Conservation (phyloP, 2,888 invertebrate species). For the Thera obeliscata region DNA sequence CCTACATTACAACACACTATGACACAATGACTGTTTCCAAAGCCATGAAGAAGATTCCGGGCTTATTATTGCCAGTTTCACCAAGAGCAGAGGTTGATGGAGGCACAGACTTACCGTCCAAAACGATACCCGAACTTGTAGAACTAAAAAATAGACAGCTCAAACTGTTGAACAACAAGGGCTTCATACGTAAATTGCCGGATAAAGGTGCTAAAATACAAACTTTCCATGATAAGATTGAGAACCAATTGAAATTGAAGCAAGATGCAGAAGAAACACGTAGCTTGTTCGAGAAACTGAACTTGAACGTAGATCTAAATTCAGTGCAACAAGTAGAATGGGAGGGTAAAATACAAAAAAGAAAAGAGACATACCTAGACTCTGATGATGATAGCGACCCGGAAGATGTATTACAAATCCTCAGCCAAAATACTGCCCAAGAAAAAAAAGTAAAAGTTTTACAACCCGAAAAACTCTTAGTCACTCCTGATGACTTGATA, state of each 20-base stretch:
- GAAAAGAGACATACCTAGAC: conserved; percentile 67
- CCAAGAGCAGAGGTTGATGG: conserved; percentile 82
- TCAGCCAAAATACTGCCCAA: conserved; percentile 80
- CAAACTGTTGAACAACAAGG: conserved; percentile 81
- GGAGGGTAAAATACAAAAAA: conserved; percentile 75
- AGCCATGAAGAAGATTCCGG: conserved; percentile 77
- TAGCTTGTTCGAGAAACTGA: conserved; percentile 77
- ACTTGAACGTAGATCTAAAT: conserved; percentile 68
- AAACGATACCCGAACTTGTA: conserved; percentile 74
- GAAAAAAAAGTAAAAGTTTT: conserved; percentile 79
- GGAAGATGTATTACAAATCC: conserved; percentile 84
- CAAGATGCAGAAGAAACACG: conserved; percentile 81
- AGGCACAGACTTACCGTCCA: conserved; percentile 76
- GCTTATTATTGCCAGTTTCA: conserved; percentile 66
- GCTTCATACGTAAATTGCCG: conserved; percentile 80
- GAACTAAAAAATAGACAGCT: conserved; percentile 84
- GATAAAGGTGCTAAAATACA: conserved; percentile 86
- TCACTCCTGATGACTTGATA: conserved; percentile 80
- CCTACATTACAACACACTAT: not conserved
- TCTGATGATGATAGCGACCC: conserved; percentile 86
- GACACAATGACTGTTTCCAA: conserved; percentile 28
- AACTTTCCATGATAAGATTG: conserved; percentile 74
- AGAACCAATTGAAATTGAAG: conserved; percentile 73
- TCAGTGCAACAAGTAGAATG: conserved; percentile 85
- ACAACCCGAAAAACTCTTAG: conserved; percentile 72